Base-by-base conservation (phyloP, 2,888 invertebrate species). In the Diaprepes abbreviatus region DNA sequence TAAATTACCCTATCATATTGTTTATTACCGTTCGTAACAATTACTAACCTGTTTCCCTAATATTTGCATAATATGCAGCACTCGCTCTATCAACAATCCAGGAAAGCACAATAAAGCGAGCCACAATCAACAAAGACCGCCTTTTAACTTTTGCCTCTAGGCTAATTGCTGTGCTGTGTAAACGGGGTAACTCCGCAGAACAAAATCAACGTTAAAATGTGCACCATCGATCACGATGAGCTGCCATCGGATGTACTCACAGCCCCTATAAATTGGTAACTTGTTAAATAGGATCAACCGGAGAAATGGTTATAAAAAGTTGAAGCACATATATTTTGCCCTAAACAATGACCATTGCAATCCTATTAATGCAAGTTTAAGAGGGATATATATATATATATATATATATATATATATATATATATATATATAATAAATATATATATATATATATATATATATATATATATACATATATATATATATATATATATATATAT, bases 221-320 rank as follows among this genome's bases (percentile, higher is more conserved):
- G 69, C 57, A 66, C 70, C 72, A 73, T 73, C 72, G 74, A 74
- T 74, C 73, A 73, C 73, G 66, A 74, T 71, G 69, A 69, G 60
- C 69, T 63, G 62, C 16, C 54, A 71, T 73, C 70, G 70, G 70
- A 70, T 66, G 66, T 66, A 72, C 55, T 74, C 71, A 67, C 71
- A 71, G 71, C 71, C 73, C 60, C 70, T 10, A 43, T 21, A 43
- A 21, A 43, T 43, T 43, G 21, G 21, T 43, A 19, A 43, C 21
- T 43, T 43, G 17, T 21, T 40, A 21, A 43, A 43, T 21, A 21
- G 43, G 21, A 43, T 43, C 21, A 43, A 21, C n/a, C 17, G n/a
- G 43, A 21, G n/a, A 43, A 43, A 21, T 21, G 43, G 2, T 9
- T 21, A 14, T 9, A 43, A 43, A 19, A 43, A 10, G n/a, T 21